Evolutionary conservation across 2,113 vertebrate species (phyloP).

Genomic region (Heteronetta atricapilla): DNA sequence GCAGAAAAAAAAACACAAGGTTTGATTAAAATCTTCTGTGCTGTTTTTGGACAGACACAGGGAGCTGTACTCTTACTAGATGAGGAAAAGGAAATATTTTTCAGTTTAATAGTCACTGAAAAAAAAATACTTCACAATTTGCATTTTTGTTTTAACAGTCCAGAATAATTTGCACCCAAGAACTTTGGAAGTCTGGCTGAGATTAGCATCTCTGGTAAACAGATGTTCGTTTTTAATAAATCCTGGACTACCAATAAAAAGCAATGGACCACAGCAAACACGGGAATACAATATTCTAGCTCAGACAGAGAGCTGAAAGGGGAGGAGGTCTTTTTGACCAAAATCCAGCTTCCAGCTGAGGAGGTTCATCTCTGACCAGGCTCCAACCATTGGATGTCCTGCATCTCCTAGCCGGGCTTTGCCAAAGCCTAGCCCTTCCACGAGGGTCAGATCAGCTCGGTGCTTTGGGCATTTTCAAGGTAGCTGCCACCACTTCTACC

Average conservation of each 20-base stretch:
- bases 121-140: background rate
- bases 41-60: background rate
- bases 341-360: background rate
- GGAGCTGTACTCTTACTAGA: background rate
- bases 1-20: constrained; percentile 14
- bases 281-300: background rate
- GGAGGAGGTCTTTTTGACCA: background rate
- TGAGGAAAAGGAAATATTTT: constrained; percentile 12
- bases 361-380: background rate
- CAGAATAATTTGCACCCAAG: background rate
- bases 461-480: background rate
- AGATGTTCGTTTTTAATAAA: constrained; percentile 26
- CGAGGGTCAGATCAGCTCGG: background rate
- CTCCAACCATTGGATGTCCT: background rate
- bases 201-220: background rate
- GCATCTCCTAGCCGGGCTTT: background rate
- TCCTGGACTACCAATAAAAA: background rate
- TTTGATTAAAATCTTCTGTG: constrained; percentile 45
- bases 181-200: background rate
- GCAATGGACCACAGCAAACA: background rate
- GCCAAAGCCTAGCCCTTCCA: background rate
- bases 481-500: background rate
- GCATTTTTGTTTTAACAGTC: background rate
- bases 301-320: background rate
- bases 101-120: background rate